Base-by-base conservation (phyloP, 2,888 invertebrate species). In the Parnassius smintheus region DNA sequence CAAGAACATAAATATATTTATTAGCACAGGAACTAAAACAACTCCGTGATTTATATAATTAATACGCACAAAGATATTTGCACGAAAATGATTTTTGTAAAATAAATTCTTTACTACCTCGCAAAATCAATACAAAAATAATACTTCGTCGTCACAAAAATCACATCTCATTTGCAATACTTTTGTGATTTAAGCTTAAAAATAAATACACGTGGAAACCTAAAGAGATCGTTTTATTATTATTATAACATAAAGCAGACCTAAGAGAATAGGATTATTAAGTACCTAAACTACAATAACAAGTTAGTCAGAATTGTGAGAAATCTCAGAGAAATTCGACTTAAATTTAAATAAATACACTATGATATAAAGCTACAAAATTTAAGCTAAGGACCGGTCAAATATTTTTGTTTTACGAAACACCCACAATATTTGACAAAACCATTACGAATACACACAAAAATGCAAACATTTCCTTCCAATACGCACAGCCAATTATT, bases 271-370 rank as follows among this genome's bases (percentile, higher is more conserved):
- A 65, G 66, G 64, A 68, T 66, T 68, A 68, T 73, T 77, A 77
- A 77, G 74, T 77, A 77, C 73, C 65, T 71, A 73, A 41, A 56
- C 70, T 76, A 77, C 50, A 64, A 66, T 72, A 67, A 68, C 69
- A 72, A 70, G 72, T 71, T 74, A 72, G 73, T 76, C 74, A 66
- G 68, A 35, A 65, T 65, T 67, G 65, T 65, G 64, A 70, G 53
- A 64, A 66, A 70, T 71, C 70, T 69, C 35, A 66, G 67, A 69
- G 71, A 69, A 70, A 71, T 73, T 66, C 68, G 68, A 71, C 62
- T 44, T 58, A 68, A 60, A 62, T 65, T 69, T 72, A 41, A 64
- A 70, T 73, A 74, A 66, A 67, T 71, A 73, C 56, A 60, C 65
- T 70, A 70, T 51, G 65, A 65, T 56, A 50, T 62, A 62, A 18